Conservation (phyloP, 2,888 invertebrate genomes). For the Aelia acuminata region DNA sequence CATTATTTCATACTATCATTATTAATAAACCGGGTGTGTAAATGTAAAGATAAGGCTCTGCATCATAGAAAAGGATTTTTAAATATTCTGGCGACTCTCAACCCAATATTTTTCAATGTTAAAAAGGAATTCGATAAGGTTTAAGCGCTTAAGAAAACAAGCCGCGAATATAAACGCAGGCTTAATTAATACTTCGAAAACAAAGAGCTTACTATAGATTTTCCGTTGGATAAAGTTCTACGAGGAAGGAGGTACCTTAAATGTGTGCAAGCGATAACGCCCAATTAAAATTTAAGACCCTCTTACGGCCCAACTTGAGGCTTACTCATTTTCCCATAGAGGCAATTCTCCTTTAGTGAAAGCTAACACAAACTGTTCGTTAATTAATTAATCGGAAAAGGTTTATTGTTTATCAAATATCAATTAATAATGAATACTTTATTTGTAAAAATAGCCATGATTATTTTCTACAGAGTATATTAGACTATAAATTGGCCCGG, state of each 20-base stretch:
- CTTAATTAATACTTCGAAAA: not conserved
- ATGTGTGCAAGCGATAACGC: not conserved
- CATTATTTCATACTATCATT: too few species aligned
- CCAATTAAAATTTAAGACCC: conserved; percentile 38
- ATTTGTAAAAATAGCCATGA: not conserved
- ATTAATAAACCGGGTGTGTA: too few species aligned
- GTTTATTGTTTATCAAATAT: not conserved
- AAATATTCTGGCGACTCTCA: too few species aligned
- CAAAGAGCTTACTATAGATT: not conserved
- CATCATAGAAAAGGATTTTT: too few species aligned
- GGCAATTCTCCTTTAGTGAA: not conserved
- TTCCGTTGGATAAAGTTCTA: not conserved
- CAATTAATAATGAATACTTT: not conserved
- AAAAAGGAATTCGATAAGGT: too few species aligned
- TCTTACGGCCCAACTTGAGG: not conserved
- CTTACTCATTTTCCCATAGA: not conserved
- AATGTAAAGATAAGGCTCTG: too few species aligned
- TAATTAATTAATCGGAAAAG: not conserved
- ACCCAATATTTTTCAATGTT: too few species aligned
- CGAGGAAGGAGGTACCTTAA: not conserved
- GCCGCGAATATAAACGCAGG: not conserved
- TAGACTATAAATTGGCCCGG: not conserved
- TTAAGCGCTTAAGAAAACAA: not conserved
- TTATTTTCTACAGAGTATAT: not conserved
- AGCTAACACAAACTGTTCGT: not conserved